phyloP scores from a whole-genome alignment of 2,113 vertebrate genomes.

The rat (Rattus norvegicus) region DNA sequence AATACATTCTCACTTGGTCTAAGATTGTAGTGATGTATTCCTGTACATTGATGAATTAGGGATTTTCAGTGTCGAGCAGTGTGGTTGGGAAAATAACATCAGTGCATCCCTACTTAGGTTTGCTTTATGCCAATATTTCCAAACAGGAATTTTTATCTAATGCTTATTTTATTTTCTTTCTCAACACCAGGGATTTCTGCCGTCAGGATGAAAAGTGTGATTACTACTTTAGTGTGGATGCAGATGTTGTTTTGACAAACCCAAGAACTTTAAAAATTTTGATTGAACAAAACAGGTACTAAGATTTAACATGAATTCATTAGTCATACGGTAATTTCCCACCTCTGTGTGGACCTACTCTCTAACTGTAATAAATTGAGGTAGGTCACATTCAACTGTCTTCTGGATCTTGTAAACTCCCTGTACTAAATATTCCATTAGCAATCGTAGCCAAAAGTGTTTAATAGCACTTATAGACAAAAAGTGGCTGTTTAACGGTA shows the following conservation, averaged over 20 bases:
- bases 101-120: not conserved
- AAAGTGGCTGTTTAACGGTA: not conserved
- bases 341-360: not conserved
- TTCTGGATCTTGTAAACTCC: not conserved
- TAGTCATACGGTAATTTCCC: constrained; percentile 51
- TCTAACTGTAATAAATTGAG: not conserved
- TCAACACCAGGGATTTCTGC: constrained; percentile 92
- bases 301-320: not conserved
- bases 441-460: not conserved
- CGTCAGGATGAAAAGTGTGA: constrained; percentile 92
- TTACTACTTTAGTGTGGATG: constrained; percentile 96
- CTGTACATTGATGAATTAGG: not conserved
- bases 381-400: not conserved
- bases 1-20: constrained; percentile 3
- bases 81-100: not conserved
- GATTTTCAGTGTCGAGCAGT: constrained; percentile 33
- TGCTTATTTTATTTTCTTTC: constrained; percentile 54
- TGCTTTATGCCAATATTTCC: constrained; percentile 19
- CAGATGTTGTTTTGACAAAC: constrained; percentile 97
- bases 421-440: not conserved
- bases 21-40: not conserved
- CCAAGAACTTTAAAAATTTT: constrained; percentile 93
- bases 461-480: not conserved
- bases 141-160: not conserved
- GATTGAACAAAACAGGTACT: constrained; percentile 98